Conservation (phyloP, 1,140 invertebrate genomes). For the Bombus superbus region DNA sequence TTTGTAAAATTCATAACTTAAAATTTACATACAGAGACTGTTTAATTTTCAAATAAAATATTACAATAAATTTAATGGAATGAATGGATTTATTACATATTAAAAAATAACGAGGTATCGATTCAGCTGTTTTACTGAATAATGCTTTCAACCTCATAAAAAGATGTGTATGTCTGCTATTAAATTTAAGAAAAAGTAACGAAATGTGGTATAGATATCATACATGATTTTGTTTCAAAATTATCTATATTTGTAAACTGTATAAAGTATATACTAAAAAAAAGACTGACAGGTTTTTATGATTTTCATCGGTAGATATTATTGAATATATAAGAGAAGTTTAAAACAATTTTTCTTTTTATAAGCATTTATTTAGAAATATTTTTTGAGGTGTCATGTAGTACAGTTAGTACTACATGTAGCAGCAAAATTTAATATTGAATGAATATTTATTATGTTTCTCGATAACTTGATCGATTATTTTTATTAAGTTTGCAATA, state of each 20-base stretch:
- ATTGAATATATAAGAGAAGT: neutral
- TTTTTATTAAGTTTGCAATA: neutral
- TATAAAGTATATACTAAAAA: constrained; percentile 14
- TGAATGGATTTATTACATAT: constrained; percentile 5
- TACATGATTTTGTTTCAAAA: constrained; percentile 17
- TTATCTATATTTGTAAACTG: constrained; percentile 12
- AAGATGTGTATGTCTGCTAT: constrained; percentile 18
- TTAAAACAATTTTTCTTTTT: neutral
- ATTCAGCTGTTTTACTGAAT: neutral
- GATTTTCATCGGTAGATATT: constrained; percentile 4
- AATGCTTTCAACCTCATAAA: constrained; percentile 6
- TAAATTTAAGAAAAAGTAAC: constrained; percentile 23
- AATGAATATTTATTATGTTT: neutral
- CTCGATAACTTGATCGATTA: neutral
- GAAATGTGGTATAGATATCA: neutral
- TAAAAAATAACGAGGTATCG: neutral
- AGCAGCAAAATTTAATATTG: neutral
- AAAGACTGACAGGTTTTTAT: constrained; percentile 37
- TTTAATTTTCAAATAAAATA: constrained; percentile 8
- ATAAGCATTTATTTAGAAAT: neutral
- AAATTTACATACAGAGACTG: neutral
- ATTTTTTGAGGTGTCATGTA: neutral
- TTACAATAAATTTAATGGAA: constrained; percentile 14
- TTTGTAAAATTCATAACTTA: neutral
- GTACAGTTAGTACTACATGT: too few species aligned